phyloP scores from a whole-genome alignment of 2,113 vertebrate genomes.

The Heloderma charlesbogerti region DNA sequence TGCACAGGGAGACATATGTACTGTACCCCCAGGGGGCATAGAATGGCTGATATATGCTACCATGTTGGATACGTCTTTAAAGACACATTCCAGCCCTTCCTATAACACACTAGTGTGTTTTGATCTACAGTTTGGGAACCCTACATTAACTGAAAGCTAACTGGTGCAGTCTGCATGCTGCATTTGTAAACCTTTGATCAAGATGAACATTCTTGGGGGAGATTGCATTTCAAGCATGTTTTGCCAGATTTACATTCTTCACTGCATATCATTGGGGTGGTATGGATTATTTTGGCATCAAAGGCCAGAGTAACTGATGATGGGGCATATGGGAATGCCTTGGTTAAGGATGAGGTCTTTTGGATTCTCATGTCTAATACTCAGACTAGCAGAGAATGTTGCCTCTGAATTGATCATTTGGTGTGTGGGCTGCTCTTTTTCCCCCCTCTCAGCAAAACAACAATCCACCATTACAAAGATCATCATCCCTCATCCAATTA shows the following conservation, averaged over 20 bases:
- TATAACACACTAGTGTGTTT: neutral
- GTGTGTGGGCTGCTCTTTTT: slow-evolving; percentile 45
- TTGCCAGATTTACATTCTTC: neutral
- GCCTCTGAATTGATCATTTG: slow-evolving; percentile 40
- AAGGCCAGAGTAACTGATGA: slow-evolving; percentile 53
- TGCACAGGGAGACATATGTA: neutral
- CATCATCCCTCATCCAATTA: slow-evolving; percentile 88
- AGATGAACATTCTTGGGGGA: neutral
- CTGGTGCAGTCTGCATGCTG: too few relatives aligned
- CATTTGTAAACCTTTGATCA: neutral
- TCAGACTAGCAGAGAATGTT: slow-evolving; percentile 64
- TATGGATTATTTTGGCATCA: slow-evolving; percentile 5
- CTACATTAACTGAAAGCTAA: neutral
- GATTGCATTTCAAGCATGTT: neutral
- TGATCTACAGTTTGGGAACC: neutral
- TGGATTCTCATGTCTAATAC: slow-evolving; percentile 37
- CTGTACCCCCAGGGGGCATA: neutral
- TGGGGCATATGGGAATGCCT: slow-evolving; percentile 45
- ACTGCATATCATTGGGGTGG: slow-evolving; percentile 5
- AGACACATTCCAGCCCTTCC: too few relatives aligned
- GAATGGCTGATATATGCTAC: neutral
- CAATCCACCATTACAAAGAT: slow-evolving; percentile 76
- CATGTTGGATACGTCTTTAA: too few relatives aligned
- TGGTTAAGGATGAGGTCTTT: neutral
- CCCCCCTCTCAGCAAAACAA: slow-evolving; percentile 77